These are phyloP conservation scores for Acanthis flammea DNA, from an alignment of 2,797 vertebrate genomes.

Conservation along the genomic window DNA sequence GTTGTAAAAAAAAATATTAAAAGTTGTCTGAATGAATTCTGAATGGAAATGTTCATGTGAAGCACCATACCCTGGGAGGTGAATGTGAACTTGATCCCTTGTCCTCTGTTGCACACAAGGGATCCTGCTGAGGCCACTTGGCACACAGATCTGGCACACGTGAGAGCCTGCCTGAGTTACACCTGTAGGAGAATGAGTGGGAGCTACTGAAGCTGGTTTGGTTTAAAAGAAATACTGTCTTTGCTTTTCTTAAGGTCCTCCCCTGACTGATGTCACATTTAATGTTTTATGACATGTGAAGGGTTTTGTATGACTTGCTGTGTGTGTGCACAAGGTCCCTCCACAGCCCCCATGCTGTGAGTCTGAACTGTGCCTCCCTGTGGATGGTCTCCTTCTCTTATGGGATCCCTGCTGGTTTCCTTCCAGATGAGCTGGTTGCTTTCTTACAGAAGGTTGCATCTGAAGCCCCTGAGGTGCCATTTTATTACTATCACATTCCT, in stretches of 20 bases:
- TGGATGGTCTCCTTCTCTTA: not conserved
- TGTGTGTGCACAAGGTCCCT: not conserved
- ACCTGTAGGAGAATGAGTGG: not conserved
- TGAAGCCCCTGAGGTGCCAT: constrained; percentile 83
- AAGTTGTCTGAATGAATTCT: not conserved
- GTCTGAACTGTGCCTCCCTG: not conserved
- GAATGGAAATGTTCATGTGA: not conserved
- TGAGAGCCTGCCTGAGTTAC: not conserved
- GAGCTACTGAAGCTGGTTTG: not conserved
- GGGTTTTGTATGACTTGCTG: not conserved
- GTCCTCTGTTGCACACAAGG: not conserved
- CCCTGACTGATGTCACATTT: not conserved
- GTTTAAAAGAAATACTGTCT: not conserved
- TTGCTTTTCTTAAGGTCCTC: not conserved
- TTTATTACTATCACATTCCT: constrained; percentile 96
- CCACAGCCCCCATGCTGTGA: not conserved
- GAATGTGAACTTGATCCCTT: not conserved
- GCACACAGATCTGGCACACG: not conserved
- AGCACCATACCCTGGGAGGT: not conserved
- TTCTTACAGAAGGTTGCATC: constrained; percentile 85
- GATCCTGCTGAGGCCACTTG: not conserved
- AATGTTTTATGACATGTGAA: not conserved
- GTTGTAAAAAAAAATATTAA: not conserved
- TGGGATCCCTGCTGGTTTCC: not conserved
- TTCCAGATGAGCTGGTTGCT: constrained; percentile 77